Evolutionary conservation across 1,140 invertebrate genomes (phyloP), one percentile per base, ranked within the genome.

Genomic region (Leptestheria dahalacensis): DNA sequence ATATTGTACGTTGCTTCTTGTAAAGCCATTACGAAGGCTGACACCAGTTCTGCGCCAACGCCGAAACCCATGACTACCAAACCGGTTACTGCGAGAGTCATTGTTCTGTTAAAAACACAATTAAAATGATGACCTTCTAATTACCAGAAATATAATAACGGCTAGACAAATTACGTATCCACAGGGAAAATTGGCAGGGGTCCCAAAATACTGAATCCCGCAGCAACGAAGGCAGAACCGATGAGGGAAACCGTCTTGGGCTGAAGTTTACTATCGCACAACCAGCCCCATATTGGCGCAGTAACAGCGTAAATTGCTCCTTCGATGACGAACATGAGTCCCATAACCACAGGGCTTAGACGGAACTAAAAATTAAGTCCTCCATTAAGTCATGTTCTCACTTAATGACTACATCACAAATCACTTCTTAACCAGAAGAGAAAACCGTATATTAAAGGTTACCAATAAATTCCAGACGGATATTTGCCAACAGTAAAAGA

Each of bases 311-410:
- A 93, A 12, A 83, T 79, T 1, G 83, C 88, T 2, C 89, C 89
- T 66, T 88, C 90, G 48, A 92, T 83, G 15, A 93, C 80, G 69
- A 93, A 93, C 79, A 91, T 85, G 12, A 90, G 68, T 0, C 89
- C 89, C 28, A 91, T 73, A 9, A 87, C 67, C 6, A 88, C 77
- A 0, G 87, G 85, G 18, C 65, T 81, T 54, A 91, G 72, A 11
- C 80, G 67, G 66, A 91, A 80, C 72, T 78, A 63, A n/a, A n/a
- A n/a, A n/a, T n/a, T n/a, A n/a, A n/a, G n/a, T n/a, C n/a, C n/a
- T n/a, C n/a, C n/a, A n/a, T n/a, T n/a, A n/a, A n/a, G n/a, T n/a
- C n/a, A n/a, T n/a, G n/a, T n/a, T n/a, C n/a, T n/a, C n/a, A n/a
- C n/a, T n/a, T n/a, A n/a, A n/a, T n/a, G n/a, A n/a, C n/a, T n/a